Base-by-base conservation (phyloP, 2,113 vertebrate species). In the Phalacrocorax pelagicus region DNA sequence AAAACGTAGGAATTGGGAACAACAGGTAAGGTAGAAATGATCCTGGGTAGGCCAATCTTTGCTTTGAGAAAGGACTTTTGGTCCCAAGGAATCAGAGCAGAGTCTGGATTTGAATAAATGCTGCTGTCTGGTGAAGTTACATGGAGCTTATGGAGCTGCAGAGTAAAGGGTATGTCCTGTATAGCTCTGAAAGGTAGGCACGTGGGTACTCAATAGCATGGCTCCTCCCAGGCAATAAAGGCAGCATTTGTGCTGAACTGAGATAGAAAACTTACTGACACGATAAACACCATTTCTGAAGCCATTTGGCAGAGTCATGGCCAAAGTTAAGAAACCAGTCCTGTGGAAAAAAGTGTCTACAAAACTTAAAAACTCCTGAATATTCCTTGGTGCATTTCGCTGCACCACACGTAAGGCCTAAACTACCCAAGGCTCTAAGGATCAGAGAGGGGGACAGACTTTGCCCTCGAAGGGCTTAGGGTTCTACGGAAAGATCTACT, bases 321-420 rank as follows among this genome's bases (percentile, higher is more conserved):
- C 10, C 65, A 72, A 95, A 87, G 27, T 20, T 30, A 91, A 69
- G 70, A 44, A 87, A 65, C 20, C 1, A 47, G 42, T 30, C 27
- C 15, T 4, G 18, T 0, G 0, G 44, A 44, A 38, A 49, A 75
- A 59, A 30, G 2, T 1, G 11, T 52, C 34, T 32, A 38, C 6
- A 73, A 73, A 77, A 66, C 42, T 54, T 16, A 0, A 59, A 21
- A 47, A 34, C 34, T 40, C 12, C 30, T 54, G 20, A n/a, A 15
- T 30, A 34, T 26, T 21, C 15, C 57, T 34, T 26, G 32, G 12
- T 34, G 17, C 7, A 7, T 62, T 88, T 79, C 30, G 15, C 36
- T 85, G 34, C 4, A 51, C 23, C 17, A 67, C 4, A 5, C 2
- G 0, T 5, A 70, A 74, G 36, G 73, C n/a, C n/a, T 72, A 14